phyloP scores from a whole-genome alignment of 2,888 invertebrate species.

The Tigriopus californicus region DNA sequence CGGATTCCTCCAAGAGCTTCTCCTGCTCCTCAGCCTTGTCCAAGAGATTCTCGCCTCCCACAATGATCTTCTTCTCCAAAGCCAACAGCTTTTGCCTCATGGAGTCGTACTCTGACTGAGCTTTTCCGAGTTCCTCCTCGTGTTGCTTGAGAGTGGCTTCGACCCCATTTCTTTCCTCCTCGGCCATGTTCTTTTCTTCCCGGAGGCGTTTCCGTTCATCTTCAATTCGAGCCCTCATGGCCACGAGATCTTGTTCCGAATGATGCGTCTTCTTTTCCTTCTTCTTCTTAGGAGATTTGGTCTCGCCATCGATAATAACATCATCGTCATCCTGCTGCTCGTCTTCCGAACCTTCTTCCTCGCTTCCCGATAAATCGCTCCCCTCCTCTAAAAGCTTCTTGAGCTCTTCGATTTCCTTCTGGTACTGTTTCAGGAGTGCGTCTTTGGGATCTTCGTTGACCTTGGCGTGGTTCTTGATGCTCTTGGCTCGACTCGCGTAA shows the following conservation, averaged over 20 bases:
- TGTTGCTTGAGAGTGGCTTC: conserved; percentile 38
- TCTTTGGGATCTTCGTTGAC: conserved; percentile 96
- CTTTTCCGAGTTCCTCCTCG: conserved; percentile 52
- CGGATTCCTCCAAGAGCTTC: conserved; percentile 64
- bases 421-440: conserved; percentile 81
- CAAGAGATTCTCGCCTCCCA: conserved; percentile 91
- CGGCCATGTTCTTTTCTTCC: conserved; percentile 33
- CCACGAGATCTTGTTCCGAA: conserved; percentile 31
- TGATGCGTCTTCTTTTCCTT: conserved; percentile 26
- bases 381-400: conserved; percentile 55
- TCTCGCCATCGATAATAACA: conserved; percentile 22
- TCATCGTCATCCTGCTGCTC: conserved; percentile 18
- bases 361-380: conserved; percentile 21
- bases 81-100: conserved; percentile 53
- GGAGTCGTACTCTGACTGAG: conserved; percentile 24
- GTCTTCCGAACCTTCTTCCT: conserved; percentile 37
- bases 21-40: conserved; percentile 93
- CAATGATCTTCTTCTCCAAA: conserved; percentile 83
- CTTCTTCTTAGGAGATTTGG: conserved; percentile 14
- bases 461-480: conserved; percentile 83
- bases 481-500: conserved; percentile 93
- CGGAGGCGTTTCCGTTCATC: conserved; percentile 29
- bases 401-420: conserved; percentile 83
- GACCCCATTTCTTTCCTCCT: conserved; percentile 43
- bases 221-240: conserved; percentile 29